phyloP scores from a whole-genome alignment of 2,113 vertebrate genomes.

The Ophthalmolycus amberensis region DNA sequence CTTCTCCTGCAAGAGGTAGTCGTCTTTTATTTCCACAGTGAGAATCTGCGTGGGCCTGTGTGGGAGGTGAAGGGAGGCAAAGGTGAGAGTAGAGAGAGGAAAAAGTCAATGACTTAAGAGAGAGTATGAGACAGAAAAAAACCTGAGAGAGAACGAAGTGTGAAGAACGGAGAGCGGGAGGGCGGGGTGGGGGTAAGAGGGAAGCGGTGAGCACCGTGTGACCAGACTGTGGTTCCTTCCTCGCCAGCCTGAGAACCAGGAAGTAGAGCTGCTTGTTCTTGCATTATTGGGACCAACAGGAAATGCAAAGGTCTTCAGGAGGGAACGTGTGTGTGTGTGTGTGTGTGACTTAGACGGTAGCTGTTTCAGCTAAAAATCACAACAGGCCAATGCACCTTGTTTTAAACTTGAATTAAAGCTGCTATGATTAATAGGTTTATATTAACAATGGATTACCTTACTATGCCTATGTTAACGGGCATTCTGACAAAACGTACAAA shows the following conservation, averaged over 20 bases:
- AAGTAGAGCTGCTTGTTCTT: conserved; percentile 82
- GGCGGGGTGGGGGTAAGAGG: conserved; percentile 37
- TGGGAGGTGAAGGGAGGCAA: conserved; percentile 56
- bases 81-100: conserved; percentile 42
- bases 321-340: conserved; percentile 54
- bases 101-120: conserved; percentile 46
- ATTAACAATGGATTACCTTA: neutral
- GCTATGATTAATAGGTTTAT: too few species aligned
- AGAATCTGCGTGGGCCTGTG: conserved; percentile 57
- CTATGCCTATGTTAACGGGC: neutral
- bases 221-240: conserved; percentile 85
- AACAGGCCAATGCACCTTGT: neutral
- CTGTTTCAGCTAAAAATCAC: conserved; percentile 22
- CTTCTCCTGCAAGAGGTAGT: conserved; percentile 44
- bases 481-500: neutral
- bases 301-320: conserved; percentile 85
- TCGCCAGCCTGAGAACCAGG: conserved; percentile 86
- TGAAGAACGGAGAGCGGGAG: conserved; percentile 39
- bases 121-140: conserved; percentile 27
- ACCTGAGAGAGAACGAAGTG: conserved; percentile 21
- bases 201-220: conserved; percentile 79
- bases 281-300: conserved; percentile 84
- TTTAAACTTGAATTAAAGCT: neutral
- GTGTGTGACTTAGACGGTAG: neutral
- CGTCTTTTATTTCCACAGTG: conserved; percentile 12